Evolutionary conservation across 2,113 vertebrate genomes (phyloP), one percentile per base, ranked within the genome.

Genomic region (Cyanoramphus novaezelandiae): DNA sequence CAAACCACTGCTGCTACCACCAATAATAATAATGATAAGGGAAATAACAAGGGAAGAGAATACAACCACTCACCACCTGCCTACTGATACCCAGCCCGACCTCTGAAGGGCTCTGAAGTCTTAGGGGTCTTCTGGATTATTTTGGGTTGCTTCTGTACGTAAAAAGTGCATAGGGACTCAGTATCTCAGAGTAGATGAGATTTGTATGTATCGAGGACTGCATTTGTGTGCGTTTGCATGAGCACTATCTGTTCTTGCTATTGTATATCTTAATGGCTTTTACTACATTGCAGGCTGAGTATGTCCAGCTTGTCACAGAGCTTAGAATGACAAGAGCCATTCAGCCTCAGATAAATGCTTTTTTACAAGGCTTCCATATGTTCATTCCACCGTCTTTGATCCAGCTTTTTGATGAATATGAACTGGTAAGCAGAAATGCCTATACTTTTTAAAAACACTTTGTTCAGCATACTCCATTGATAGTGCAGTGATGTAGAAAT

Each of bases 291-390:
- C 78, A 99, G 99, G 99, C 98, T 3, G 99, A 99, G 93, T 99
- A 99, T n/a, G 99, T 99, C 47, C 99, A 99, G 97, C 98, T 99
- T 91, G 99, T 99, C 92, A 99, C 99, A 53, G 99, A 99, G 97
- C 98, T 99, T 96, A 98, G 99, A 95, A 99, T 99, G 99, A 99
- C 99, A 49, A 98, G 99, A 97, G 99, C 99, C 88, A 99, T 99
- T 97, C 99, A 99, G 96, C 99, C 99, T 92, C 99, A 99, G 98
- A 99, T 99, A 94, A 99, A 99, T 92, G 99, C 98, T 59, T 99
- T 99, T 96, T 95, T 99, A 78, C 99, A 99, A 90, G 99, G 99
- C 67, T 99, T 99, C 97, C 99, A 99, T 97, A 99, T 99, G 98
- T 99, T 99, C 96, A 99, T 99, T 93, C 99, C 98, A 20, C 98